These are phyloP conservation scores for Bos taurus DNA, from an alignment of 2,113 vertebrate genomes.

Conservation along the genomic window ARS-UCD2.0 NC_037328.1:112104501-112105000, in stretches of 20 bases:
- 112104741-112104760: neutral
- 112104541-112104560: neutral
- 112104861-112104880: neutral
- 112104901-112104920: neutral
- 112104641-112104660: neutral
- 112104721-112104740: neutral
- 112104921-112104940: neutral
- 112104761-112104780: neutral
- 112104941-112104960: neutral
- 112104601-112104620: neutral
- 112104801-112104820: neutral
- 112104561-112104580: neutral
- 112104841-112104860: neutral
- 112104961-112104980: neutral
- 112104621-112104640: neutral
- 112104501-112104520: neutral
- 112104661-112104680: neutral
- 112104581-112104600: neutral
- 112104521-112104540: neutral
- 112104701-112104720: neutral
- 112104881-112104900: neutral
- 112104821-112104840: neutral
- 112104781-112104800: accelerated
- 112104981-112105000: neutral
- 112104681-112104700: neutral